Percentiles rank a stretch among this genome's conserved stretches.
These are phyloP conservation scores for Bacillus rossius DNA, from an alignment of 1,140 invertebrate species.

Conservation along the genomic window DNA sequence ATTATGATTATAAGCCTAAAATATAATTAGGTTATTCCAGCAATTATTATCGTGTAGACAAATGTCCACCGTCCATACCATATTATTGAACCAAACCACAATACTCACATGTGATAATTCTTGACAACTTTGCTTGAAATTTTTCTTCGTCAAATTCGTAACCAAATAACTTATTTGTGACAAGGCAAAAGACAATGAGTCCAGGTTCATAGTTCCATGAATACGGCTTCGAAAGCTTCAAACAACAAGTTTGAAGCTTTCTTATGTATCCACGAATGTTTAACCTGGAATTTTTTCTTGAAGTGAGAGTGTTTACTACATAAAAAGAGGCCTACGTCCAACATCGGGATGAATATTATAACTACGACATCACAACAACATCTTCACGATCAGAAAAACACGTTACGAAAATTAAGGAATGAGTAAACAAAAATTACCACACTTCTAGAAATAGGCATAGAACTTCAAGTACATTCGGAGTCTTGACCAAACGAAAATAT, in stretches of 20 bases:
- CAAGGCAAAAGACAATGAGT: conserved; percentile 95
- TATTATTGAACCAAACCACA: too few relatives aligned
- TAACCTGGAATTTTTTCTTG: conserved; percentile 50
- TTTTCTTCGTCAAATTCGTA: conserved; percentile 92
- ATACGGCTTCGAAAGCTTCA: conserved; percentile 74
- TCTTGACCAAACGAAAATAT: too few relatives aligned
- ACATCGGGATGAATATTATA: conserved; percentile 48
- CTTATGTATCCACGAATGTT: conserved; percentile 58
- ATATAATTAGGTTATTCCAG: too few relatives aligned
- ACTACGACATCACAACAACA: conserved; percentile 32
- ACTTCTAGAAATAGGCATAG: too few relatives aligned
- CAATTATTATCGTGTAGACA: too few relatives aligned
- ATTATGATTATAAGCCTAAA: too few relatives aligned
- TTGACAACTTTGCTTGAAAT: conserved; percentile 81
- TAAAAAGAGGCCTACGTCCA: conserved; percentile 56
- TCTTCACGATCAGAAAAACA: conserved; percentile 22
- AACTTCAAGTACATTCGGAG: too few relatives aligned
- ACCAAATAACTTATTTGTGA: conserved; percentile 96
- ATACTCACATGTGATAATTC: conserved; percentile 70
- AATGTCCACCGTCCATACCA: too few relatives aligned
- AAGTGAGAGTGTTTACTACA: conserved; percentile 53
- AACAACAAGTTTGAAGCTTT: conserved; percentile 77
- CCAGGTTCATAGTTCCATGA: conserved; percentile 98
- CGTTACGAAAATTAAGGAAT: not conserved
- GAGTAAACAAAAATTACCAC: too few relatives aligned